Evolutionary conservation across 2,888 invertebrate species (phyloP).

Genomic region (Apomyelois bistriatella): DNA sequence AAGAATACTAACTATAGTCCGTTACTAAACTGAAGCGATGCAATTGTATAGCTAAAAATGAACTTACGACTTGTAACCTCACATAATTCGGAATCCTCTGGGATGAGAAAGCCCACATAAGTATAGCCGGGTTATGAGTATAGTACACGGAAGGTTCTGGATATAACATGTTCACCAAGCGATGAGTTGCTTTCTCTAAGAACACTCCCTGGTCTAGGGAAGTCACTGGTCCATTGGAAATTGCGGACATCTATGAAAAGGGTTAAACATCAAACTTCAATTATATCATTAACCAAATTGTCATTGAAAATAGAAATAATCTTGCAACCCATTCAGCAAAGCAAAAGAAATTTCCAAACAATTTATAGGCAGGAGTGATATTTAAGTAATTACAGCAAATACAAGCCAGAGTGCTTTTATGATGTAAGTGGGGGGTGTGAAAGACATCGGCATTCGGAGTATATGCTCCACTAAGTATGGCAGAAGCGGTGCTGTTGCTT

Average conservation of each 20-base stretch:
- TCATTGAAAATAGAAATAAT: no score
- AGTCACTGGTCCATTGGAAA: conserved; percentile 54
- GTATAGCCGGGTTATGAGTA: conserved; percentile 64
- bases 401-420: conserved; percentile 71
- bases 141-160: conserved; percentile 56
- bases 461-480: conserved; percentile 61
- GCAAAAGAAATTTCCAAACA: no score
- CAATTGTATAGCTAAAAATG: no score
- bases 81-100: conserved; percentile 51
- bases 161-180: conserved; percentile 47
- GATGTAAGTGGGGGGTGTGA: conserved; percentile 59
- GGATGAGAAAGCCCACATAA: conserved; percentile 66
- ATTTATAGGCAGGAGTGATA: not conserved
- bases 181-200: conserved; percentile 61
- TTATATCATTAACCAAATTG: no score
- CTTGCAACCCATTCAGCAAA: no score
- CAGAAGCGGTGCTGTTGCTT: conserved; percentile 54
- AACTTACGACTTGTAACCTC: conserved; percentile 56
- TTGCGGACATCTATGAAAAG: conserved; percentile 57
- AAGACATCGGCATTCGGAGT: conserved; percentile 42
- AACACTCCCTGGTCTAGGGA: conserved; percentile 58
- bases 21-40: no score
- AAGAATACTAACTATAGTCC: no score
- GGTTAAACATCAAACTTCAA: not conserved
- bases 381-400: conserved; percentile 53